These are phyloP conservation scores for Thunnus maccoyii DNA, from an alignment of 2,113 vertebrate genomes.

Conservation along the genomic window DNA sequence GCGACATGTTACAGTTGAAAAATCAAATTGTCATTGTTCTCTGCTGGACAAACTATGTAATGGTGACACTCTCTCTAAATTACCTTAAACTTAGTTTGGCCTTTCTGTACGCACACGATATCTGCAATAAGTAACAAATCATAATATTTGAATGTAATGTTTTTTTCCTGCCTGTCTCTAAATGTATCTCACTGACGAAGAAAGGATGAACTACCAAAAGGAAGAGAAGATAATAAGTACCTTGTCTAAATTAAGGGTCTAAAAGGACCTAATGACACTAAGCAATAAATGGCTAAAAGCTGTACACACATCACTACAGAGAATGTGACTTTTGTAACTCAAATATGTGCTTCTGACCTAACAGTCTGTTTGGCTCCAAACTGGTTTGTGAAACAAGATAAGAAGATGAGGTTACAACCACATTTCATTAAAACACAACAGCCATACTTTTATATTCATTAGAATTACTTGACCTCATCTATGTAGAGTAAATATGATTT, in stretches of 20 bases:
- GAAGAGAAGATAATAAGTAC: neutral
- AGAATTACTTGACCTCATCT: neutral
- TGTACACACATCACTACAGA: neutral
- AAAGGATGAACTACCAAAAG: neutral
- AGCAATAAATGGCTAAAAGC: neutral
- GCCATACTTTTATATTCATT: neutral
- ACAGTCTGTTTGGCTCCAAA: neutral
- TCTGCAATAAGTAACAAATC: neutral
- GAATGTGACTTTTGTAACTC: neutral
- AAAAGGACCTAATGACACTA: neutral
- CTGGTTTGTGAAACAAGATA: constrained; percentile 6
- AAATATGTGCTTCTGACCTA: neutral
- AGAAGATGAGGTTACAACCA: neutral
- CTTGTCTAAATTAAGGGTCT: too few species aligned
- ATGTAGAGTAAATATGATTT: neutral
- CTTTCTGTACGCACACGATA: too few species aligned
- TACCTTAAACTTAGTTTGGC: too few species aligned
- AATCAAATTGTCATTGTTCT: too few species aligned
- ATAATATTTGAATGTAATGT: neutral
- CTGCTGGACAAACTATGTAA: too few species aligned
- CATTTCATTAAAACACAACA: neutral
- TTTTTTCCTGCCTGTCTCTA: neutral
- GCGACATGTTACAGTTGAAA: too few species aligned
- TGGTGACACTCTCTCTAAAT: too few species aligned
- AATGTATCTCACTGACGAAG: neutral